These are phyloP conservation scores for Pseudorectes ferrugineus DNA, from an alignment of 2,113 vertebrate species.

Conservation along the genomic window DNA sequence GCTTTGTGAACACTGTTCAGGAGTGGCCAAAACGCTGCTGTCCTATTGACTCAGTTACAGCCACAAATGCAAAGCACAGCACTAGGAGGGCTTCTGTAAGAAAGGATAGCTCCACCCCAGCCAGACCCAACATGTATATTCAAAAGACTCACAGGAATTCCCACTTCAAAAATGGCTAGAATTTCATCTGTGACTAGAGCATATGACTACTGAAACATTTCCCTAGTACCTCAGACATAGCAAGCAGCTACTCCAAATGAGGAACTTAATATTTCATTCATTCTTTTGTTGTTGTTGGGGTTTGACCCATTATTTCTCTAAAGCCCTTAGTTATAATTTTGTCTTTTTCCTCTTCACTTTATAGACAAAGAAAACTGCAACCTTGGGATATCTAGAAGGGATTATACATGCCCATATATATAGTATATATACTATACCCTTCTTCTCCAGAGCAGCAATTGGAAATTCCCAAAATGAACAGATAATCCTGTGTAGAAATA, in stretches of 20 bases:
- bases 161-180: not conserved
- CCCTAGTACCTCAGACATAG: not conserved
- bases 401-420: not conserved
- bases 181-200: not conserved
- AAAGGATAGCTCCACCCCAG: not conserved
- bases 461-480: not conserved
- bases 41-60: not conserved
- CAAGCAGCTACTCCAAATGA: not conserved
- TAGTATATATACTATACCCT: too few species aligned
- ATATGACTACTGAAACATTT: not conserved
- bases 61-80: not conserved
- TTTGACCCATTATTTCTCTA: not conserved
- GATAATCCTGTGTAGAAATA: not conserved
- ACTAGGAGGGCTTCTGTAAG: not conserved
- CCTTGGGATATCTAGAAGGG: not conserved
- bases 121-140: not conserved
- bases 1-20: rapidly evolving
- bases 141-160: not conserved
- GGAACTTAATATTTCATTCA: not conserved
- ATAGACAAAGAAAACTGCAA: not conserved
- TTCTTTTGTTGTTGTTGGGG: not conserved
- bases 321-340: not conserved
- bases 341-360: not conserved
- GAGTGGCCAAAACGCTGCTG: rapidly evolving
- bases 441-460: not conserved